Conservation (phyloP, 2,888 invertebrate genomes). For the Linyphia triangularis region DNA sequence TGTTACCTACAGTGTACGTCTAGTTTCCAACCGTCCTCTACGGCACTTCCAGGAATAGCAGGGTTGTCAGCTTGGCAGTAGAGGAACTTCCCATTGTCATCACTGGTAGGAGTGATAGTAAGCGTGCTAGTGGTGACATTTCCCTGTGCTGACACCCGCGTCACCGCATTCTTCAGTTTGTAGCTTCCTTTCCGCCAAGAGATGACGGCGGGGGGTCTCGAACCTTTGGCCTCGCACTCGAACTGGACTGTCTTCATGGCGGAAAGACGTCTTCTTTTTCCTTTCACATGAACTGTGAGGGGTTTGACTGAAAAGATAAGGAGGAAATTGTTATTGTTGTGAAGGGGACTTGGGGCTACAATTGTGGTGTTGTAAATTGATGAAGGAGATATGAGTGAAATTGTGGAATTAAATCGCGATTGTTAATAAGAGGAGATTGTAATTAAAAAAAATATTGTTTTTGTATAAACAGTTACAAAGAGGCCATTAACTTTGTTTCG, state of each 20-base stretch:
- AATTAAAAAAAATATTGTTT: too few relatives aligned
- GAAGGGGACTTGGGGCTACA: too few relatives aligned
- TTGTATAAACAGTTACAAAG: too few relatives aligned
- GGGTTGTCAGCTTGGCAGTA: slow-evolving; percentile 77
- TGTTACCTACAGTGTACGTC: slow-evolving; percentile 77
- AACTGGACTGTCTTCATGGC: slow-evolving; percentile 71
- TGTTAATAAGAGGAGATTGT: too few relatives aligned
- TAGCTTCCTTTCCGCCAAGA: slow-evolving; percentile 72
- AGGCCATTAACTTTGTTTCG: too few relatives aligned
- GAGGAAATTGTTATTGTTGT: too few relatives aligned
- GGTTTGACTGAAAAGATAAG: slow-evolving; percentile 63
- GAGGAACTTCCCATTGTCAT: slow-evolving; percentile 77
- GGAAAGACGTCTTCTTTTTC: slow-evolving; percentile 56
- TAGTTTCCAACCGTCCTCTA: slow-evolving; percentile 77
- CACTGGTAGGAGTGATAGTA: slow-evolving; percentile 76
- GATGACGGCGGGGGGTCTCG: slow-evolving; percentile 67
- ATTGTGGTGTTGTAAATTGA: too few relatives aligned
- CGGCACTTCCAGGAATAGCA: slow-evolving; percentile 76
- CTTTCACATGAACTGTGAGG: slow-evolving; percentile 65
- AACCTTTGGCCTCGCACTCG: slow-evolving; percentile 71
- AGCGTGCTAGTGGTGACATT: slow-evolving; percentile 77
- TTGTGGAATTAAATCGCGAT: too few relatives aligned
- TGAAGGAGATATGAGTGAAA: too few relatives aligned
- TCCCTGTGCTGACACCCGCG: slow-evolving; percentile 69
- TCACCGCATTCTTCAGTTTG: slow-evolving; percentile 60